These are phyloP conservation scores for Oryzias melastigma DNA, from an alignment of 2,113 vertebrate species.

Conservation along the genomic window DNA sequence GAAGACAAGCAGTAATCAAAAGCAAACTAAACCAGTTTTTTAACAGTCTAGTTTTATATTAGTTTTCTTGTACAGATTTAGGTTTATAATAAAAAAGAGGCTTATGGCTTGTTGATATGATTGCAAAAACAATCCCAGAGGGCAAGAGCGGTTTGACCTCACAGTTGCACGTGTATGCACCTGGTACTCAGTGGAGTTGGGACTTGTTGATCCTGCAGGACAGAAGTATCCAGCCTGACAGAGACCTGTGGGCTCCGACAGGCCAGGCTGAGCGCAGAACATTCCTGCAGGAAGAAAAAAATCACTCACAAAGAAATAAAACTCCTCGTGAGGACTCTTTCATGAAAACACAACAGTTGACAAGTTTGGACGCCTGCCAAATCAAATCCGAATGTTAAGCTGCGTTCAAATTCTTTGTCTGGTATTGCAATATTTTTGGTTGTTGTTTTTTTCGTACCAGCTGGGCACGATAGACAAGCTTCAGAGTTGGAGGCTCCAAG, in stretches of 20 bases:
- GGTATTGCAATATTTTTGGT: not conserved
- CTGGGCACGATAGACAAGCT: conserved; percentile 83
- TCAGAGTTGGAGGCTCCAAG: conserved; percentile 67
- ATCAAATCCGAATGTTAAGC: no score
- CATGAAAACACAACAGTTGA: no score
- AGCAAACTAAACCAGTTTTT: no score
- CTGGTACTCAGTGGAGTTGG: conserved; percentile 78
- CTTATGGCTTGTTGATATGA: not conserved
- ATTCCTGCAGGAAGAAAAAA: conserved; percentile 74
- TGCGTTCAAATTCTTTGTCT: no score
- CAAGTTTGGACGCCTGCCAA: no score
- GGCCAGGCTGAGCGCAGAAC: conserved; percentile 84
- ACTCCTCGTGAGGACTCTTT: no score
- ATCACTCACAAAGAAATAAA: not conserved
- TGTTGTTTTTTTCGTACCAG: conserved; percentile 72
- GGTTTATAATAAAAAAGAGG: conserved; percentile 4
- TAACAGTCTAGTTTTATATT: not conserved
- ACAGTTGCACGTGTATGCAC: conserved; percentile 43
- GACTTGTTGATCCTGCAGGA: conserved; percentile 78
- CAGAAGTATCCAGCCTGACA: conserved; percentile 85
- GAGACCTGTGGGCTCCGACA: conserved; percentile 79
- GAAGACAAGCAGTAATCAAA: no score
- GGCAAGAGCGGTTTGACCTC: not conserved
- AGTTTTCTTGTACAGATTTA: not conserved
- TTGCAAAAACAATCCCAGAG: not conserved